These are phyloP conservation scores for Calliopum simillimum DNA, from an alignment of 2,888 invertebrate species.

Conservation along the genomic window DNA sequence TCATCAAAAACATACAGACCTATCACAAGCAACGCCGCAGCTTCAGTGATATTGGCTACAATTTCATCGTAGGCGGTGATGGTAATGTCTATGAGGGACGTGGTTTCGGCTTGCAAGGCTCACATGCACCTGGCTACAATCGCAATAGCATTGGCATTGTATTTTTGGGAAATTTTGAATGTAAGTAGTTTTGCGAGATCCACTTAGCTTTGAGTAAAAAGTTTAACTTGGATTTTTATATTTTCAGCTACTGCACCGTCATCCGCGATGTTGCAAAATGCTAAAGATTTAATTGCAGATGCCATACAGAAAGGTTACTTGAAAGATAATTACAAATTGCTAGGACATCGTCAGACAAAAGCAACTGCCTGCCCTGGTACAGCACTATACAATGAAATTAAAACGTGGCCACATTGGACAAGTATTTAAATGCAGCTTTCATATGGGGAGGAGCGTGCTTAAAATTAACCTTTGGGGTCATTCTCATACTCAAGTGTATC, in stretches of 20 bases:
- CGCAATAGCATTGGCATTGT: slow-evolving; percentile 77
- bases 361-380: slow-evolving; percentile 77
- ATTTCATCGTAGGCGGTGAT: slow-evolving; percentile 81
- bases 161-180: slow-evolving; percentile 71
- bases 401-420: slow-evolving; percentile 72
- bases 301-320: slow-evolving; percentile 74
- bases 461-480: neutral
- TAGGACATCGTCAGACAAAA: slow-evolving; percentile 75
- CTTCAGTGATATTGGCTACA: slow-evolving; percentile 79
- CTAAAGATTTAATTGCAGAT: slow-evolving; percentile 72
- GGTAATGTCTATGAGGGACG: slow-evolving; percentile 78
- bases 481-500: too few species aligned
- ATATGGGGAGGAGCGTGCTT: neutral
- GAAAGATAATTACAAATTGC: slow-evolving; percentile 71
- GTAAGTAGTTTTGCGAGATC: slow-evolving; percentile 42
- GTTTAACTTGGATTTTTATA: neutral
- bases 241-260: slow-evolving; percentile 71
- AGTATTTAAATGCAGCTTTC: slow-evolving; percentile 44
- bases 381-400: slow-evolving; percentile 71
- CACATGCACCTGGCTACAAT: slow-evolving; percentile 78
- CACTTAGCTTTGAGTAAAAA: neutral
- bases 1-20: slow-evolving; percentile 75
- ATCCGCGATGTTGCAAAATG: slow-evolving; percentile 71
- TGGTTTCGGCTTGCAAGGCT: slow-evolving; percentile 77
- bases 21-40: slow-evolving; percentile 71